Conservation (phyloP, 2,797 vertebrate species). For the Siniperca obscura region DNA sequence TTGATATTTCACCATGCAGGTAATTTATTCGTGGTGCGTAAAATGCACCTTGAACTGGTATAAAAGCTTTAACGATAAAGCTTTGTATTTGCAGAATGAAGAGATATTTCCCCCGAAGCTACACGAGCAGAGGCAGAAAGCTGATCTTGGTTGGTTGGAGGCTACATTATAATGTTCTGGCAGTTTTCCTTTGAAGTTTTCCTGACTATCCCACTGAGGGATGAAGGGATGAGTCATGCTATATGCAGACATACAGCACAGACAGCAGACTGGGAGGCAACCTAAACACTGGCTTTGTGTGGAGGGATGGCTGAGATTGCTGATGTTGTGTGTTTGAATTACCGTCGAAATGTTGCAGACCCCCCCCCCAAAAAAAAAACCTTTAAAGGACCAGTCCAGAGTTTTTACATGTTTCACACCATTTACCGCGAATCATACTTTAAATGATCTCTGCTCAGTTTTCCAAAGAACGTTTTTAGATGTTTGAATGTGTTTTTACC, state of each 20-base stretch:
- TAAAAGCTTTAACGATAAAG: neutral
- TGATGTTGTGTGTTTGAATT: constrained; percentile 23
- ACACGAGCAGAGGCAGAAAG: constrained; percentile 4
- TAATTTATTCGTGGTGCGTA: neutral
- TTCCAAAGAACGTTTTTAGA: neutral
- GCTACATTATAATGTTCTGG: constrained; percentile 12
- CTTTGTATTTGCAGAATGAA: constrained; percentile 1
- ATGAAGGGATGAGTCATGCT: constrained; percentile 63
- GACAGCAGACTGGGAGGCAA: constrained; percentile 46
- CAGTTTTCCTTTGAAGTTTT: constrained; percentile 54
- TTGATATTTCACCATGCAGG: no score
- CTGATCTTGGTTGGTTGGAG: constrained; percentile 13
- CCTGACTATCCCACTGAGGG: constrained; percentile 34
- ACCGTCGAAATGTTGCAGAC: constrained; percentile 23
- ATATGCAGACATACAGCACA: constrained; percentile 45
- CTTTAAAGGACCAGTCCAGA: neutral
- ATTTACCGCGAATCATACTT: neutral
- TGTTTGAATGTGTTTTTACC: neutral
- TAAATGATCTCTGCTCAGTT: neutral
- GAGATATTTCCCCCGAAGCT: constrained; percentile 31
- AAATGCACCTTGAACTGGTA: constrained; percentile 7
- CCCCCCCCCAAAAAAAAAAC: neutral
- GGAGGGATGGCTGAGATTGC: neutral
- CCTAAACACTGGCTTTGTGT: constrained; percentile 9
- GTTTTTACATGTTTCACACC: neutral